Evolutionary conservation across 2,113 vertebrate species (phyloP).

Genomic region (Vidua chalybeata): DNA sequence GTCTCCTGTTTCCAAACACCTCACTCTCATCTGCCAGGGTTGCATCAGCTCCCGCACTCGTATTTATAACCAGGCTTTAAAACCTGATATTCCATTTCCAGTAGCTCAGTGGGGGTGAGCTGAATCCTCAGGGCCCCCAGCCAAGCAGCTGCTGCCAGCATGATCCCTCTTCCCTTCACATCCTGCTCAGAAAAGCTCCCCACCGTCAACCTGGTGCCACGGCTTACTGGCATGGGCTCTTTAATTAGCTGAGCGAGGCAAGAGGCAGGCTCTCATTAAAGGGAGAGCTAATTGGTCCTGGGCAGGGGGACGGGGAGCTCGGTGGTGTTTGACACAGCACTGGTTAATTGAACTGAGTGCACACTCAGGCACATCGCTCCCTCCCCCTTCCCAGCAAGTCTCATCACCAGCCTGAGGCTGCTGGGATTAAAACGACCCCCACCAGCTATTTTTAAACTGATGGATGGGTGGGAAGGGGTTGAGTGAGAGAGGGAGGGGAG

Average conservation of each 20-base stretch:
- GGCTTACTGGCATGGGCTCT: slow-evolving; percentile 59
- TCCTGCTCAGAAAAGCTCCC: slow-evolving; percentile 71
- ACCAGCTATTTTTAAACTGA: background rate
- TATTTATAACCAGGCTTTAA: slow-evolving; percentile 65
- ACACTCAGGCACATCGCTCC: accelerated
- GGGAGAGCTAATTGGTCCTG: background rate
- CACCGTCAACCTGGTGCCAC: slow-evolving; percentile 63
- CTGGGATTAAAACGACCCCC: background rate
- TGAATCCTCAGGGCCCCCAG: slow-evolving; percentile 50
- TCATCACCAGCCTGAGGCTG: background rate
- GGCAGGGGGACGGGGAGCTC: background rate
- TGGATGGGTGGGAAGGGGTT: background rate
- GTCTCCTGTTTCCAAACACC: slow-evolving; percentile 53
- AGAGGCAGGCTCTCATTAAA: slow-evolving; percentile 32
- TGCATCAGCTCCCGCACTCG: slow-evolving; percentile 58
- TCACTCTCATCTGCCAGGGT: background rate
- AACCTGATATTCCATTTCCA: slow-evolving; percentile 72
- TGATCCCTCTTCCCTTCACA: slow-evolving; percentile 66
- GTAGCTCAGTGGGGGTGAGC: slow-evolving; percentile 51
- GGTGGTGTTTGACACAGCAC: accelerated
- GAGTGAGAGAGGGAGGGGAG: background rate
- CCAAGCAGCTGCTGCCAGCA: slow-evolving; percentile 75
- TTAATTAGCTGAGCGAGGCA: slow-evolving; percentile 53
- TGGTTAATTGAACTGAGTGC: background rate
- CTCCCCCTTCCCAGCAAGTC: background rate